phyloP scores from a whole-genome alignment of 2,888 invertebrate genomes.

The Leucophenga montana region DNA sequence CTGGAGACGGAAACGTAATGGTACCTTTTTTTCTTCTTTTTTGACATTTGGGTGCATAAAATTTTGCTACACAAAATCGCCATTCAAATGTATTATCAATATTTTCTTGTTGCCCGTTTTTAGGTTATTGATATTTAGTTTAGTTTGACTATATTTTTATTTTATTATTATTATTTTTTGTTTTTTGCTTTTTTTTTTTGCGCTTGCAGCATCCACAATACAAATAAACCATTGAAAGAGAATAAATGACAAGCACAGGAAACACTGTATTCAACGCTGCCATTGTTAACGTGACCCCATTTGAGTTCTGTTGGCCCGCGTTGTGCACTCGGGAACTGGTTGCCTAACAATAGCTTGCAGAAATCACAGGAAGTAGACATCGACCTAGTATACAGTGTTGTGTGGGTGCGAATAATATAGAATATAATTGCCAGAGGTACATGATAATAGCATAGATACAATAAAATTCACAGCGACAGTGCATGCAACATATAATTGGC shows the following conservation, averaged over 20 bases:
- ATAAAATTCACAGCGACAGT: background rate
- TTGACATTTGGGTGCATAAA: too few relatives aligned
- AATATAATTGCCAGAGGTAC: slow-evolving; percentile 1
- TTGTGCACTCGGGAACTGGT: slow-evolving; percentile 1
- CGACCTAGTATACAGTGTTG: background rate
- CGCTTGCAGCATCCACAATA: slow-evolving; percentile 2
- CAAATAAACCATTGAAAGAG: background rate
- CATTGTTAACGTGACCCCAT: slow-evolving; percentile 26
- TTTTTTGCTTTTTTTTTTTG: background rate
- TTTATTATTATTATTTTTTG: background rate
- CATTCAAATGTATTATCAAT: too few relatives aligned
- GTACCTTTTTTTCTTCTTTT: too few relatives aligned
- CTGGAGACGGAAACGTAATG: too few relatives aligned
- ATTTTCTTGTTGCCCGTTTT: background rate
- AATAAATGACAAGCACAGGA: slow-evolving; percentile 12
- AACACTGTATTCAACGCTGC: slow-evolving; percentile 6
- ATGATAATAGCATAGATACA: background rate
- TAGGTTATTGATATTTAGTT: background rate
- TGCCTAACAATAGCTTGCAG: slow-evolving; percentile 13
- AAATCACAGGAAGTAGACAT: background rate
- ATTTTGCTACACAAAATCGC: too few relatives aligned
- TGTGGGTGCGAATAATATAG: background rate
- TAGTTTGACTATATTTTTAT: background rate
- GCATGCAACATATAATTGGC: slow-evolving; percentile 3
- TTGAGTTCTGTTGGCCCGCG: slow-evolving; percentile 8